Percentiles rank a stretch among this genome's conserved stretches.
These are phyloP conservation scores for Brachyistius frenatus DNA, from an alignment of 2,113 vertebrate genomes.

Conservation along the genomic window DNA sequence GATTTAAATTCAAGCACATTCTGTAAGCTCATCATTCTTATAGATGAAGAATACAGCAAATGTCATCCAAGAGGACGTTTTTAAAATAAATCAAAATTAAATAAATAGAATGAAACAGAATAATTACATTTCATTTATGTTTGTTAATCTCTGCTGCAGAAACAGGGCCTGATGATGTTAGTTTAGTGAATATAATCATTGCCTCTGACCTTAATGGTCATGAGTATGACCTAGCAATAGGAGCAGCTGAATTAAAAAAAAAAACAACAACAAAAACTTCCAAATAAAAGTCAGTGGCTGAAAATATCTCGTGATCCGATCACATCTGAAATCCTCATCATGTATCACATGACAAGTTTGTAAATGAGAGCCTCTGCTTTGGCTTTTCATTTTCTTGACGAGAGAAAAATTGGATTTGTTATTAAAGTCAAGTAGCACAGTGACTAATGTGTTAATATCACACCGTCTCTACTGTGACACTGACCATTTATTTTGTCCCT, in stretches of 20 bases:
- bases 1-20: background rate
- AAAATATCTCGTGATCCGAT: too few species aligned
- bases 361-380: constrained; percentile 26
- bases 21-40: background rate
- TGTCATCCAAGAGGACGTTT: background rate
- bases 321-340: constrained; percentile 31
- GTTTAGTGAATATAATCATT: background rate
- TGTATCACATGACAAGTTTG: constrained; percentile 29
- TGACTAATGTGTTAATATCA: constrained; percentile 70
- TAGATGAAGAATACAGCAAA: background rate
- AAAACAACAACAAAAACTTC: background rate
- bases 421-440: constrained; percentile 51
- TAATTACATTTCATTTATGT: too few species aligned
- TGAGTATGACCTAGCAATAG: too few species aligned
- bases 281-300: background rate
- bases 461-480: constrained; percentile 40
- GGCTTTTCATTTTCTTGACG: constrained; percentile 49
- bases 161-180: constrained; percentile 16
- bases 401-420: constrained; percentile 49
- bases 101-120: background rate
- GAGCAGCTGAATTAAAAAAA: too few species aligned
- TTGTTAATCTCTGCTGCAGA: constrained; percentile 4
- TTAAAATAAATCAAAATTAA: background rate
- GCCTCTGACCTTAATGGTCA: too few species aligned
- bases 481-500: constrained; percentile 45